These are phyloP conservation scores for Octodonta nipae DNA, from an alignment of 2,888 invertebrate genomes.

Conservation along the genomic window DNA sequence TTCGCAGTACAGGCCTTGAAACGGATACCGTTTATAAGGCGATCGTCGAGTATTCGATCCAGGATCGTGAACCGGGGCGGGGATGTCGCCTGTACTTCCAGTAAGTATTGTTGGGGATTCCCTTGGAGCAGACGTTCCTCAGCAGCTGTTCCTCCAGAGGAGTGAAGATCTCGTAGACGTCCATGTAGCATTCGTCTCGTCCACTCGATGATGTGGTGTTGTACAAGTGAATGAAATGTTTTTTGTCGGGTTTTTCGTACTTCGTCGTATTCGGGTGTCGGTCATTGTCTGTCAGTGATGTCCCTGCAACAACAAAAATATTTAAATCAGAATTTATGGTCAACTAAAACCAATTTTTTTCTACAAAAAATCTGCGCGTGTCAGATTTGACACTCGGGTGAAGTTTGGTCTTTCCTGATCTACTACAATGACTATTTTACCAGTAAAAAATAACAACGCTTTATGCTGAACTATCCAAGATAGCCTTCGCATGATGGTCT, in stretches of 20 bases:
- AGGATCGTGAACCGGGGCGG: conserved; percentile 5
- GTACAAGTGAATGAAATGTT: conserved; percentile 20
- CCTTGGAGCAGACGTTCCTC: conserved; percentile 15
- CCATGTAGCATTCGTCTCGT: conserved; percentile 20
- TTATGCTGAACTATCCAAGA: too few species aligned
- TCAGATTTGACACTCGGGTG: too few species aligned
- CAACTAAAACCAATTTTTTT: too few species aligned
- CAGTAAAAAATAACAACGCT: too few species aligned
- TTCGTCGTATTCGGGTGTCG: too few species aligned
- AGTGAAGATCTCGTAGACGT: conserved; percentile 19
- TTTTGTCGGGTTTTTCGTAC: conserved; percentile 9
- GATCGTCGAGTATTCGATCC: conserved; percentile 11
- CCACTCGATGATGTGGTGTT: conserved; percentile 14
- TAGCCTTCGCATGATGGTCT: too few species aligned
- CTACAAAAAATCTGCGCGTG: too few species aligned
- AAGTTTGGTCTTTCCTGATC: too few species aligned
- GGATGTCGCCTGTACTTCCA: conserved; percentile 9
- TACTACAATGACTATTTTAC: too few species aligned
- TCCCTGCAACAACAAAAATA: too few species aligned
- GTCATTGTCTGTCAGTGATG: too few species aligned
- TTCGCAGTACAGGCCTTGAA: neutral
- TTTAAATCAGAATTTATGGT: too few species aligned
- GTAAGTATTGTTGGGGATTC: conserved; percentile 12
- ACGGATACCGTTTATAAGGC: conserved; percentile 2
- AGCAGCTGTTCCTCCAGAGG: conserved; percentile 17